Evolutionary conservation across 2,113 vertebrate genomes (phyloP).

Genomic region (Apteryx owenii): DNA sequence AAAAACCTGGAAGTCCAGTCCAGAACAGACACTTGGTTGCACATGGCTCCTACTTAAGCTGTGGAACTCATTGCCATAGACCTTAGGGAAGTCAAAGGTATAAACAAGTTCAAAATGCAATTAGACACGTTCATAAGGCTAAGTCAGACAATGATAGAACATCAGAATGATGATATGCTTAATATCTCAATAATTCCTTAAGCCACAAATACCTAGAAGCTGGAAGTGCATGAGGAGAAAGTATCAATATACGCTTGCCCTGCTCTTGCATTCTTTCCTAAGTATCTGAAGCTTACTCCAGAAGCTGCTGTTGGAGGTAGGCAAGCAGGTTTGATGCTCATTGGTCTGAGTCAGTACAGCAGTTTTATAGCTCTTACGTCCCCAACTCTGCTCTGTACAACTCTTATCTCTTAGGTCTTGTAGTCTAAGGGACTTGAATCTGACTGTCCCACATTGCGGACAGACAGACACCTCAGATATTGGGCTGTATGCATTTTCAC

Average conservation of each 20-base stretch:
- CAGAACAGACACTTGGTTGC: not conserved
- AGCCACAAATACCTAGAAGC: not conserved
- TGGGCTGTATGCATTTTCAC: not conserved
- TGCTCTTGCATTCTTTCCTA: not conserved
- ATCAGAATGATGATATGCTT: not conserved
- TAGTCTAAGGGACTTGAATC: not conserved
- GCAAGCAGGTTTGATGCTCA: not conserved
- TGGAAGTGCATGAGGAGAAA: not conserved
- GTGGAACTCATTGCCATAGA: fast-evolving
- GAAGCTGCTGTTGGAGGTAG: not conserved
- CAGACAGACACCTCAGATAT: not conserved
- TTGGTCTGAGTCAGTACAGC: not conserved
- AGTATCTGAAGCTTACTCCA: not conserved
- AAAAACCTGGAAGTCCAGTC: not conserved
- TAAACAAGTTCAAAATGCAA: not conserved
- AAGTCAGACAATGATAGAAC: not conserved
- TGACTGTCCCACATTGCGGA: fast-evolving
- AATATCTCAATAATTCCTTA: not conserved
- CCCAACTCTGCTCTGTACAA: not conserved
- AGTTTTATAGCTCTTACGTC: not conserved
- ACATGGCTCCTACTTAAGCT: not conserved
- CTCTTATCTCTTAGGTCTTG: not conserved
- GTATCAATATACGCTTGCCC: not conserved
- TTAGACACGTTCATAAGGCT: not conserved
- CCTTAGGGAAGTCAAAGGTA: conserved; percentile 3